Evolutionary conservation across 2,888 invertebrate species (phyloP), one percentile per base, ranked within the genome.

Genomic region (Ptychoptera albimana): DNA sequence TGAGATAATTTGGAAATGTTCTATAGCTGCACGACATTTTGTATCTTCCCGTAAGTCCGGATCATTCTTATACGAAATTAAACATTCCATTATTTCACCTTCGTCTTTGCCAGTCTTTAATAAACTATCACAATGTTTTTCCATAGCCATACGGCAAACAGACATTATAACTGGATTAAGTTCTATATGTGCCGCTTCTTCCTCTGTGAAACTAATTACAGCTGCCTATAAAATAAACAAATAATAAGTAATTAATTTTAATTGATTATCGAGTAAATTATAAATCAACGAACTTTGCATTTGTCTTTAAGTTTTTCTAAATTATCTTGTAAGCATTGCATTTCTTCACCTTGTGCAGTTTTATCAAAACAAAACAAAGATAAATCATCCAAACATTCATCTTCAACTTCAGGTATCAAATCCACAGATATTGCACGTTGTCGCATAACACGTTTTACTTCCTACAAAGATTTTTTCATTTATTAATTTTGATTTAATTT

Each of bases 1-100:
- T 2, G 89, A 83, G 49, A 94, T 84, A 48, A 98, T 70, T 66
- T 98, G 97, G 59, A 94, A 93, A 69, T 98, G 97, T 66, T 97
- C 96, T 42, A 98, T 83, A 48, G 92, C 91, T 34, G 87, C 86
- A 50, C 83, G 74, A 64, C 97, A 97, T 63, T 92, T 89, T 0
- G 68, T 54, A 58, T 83, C 82, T 13, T 77, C 72, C 55, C 82
- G 78, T 56, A 89, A 75, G 55, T 83, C 78, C 6, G 81, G 76
- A 54, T 88, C 82, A 61, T 89, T 89, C 67, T 96, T 97, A 61
- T 92, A 84, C 34, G 79, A 70, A 46, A 96, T 86, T 43, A 98
- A 72, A 64, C 97, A 98, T 48, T 92, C 88, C 81, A 98, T 84
- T 53, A 94, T 75, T 53, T 92, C 88, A 46, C 87, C 87, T 57